Conservation (phyloP, 37 sponge, comb jelly and placozoan genomes). For the Mnemiopsis leidyi region DNA sequence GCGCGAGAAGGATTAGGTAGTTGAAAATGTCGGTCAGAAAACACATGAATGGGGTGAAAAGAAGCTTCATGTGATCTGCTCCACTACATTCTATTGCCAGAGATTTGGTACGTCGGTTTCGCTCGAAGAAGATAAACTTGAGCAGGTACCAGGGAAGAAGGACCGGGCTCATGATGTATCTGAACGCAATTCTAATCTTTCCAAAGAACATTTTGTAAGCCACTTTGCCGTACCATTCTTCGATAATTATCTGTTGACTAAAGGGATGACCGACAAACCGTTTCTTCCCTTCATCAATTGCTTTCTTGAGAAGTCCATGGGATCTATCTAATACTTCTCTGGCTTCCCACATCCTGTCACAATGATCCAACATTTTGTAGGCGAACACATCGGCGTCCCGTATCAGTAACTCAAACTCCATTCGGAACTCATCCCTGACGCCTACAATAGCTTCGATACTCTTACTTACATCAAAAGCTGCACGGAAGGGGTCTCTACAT, state of each 20-base stretch:
- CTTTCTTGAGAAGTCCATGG: not conserved
- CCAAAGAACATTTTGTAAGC: not conserved
- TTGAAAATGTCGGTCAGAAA: conserved; percentile 9
- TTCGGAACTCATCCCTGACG: conserved; percentile 31
- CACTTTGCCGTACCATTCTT: conserved; percentile 34
- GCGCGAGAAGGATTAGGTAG: not conserved
- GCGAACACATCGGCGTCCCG: conserved; percentile 44
- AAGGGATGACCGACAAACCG: conserved; percentile 47
- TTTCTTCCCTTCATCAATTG: conserved; percentile 5
- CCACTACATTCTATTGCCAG: not conserved
- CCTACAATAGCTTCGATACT: not conserved
- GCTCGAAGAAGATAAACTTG: not conserved
- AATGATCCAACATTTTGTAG: not conserved
- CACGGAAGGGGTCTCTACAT: conserved; percentile 36
- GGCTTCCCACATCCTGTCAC: conserved; percentile 64
- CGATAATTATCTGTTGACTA: conserved; percentile 24
- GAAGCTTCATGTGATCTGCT: not conserved
- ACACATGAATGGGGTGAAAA: conserved; percentile 19
- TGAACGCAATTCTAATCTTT: not conserved
- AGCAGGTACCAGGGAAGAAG: conserved; percentile 5
- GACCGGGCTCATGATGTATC: not conserved
- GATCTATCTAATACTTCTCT: not conserved
- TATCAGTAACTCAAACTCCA: conserved; percentile 44
- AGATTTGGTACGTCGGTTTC: not conserved
- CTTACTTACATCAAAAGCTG: conserved; percentile 30